Evolutionary conservation across 64 coral and sea anemone genomes (phyloP), one percentile per base, ranked within the genome.

Genomic region (Actinia tenebrosa): DNA sequence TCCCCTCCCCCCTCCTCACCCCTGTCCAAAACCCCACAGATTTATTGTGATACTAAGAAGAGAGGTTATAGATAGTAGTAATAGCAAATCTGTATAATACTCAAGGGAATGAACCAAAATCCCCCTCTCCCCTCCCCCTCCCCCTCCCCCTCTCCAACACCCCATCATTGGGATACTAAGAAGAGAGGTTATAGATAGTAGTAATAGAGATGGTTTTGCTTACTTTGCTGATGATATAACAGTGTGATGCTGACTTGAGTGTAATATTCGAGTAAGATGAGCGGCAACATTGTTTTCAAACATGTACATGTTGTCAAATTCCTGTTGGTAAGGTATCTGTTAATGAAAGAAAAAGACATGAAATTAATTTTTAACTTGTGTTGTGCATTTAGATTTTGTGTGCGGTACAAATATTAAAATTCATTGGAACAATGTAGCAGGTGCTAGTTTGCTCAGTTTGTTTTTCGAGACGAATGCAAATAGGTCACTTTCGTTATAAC

Each of bases 181-280:
- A 5, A 8, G 7, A 50, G 47, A 50, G 47, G 47, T 50, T 50
- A 50, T 50, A 50, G 47, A 50, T 30, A 14, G 10, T 13, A 42
- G 26, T 42, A 75, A 75, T 42, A 30, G 25, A 14, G 3, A 75
- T 75, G 27, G 25, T 75, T n/a, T 9, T 63, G 69, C 85, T 22
- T 87, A 95, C 97, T 71, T 95, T 46, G 97, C 97, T 15, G 97
- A 99, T 3, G 97, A 91, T n/a, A 99, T 99, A 14, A 99, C 97
- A 22, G 87, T 87, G 16, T 93, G 86, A 68, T 99, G 91, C 89
- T 95, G 82, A 88, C 93, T 95, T 23, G 97, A 99, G 89, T 99
- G 60, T 45, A 99, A 77, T 22, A 99, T 99, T 93, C 97, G 91
- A 54, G 97, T 95, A 72, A 99, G 86, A 88, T 99, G 97, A 37